Evolutionary conservation across 2,888 invertebrate species (phyloP).

Genomic region (Amaurobius ferox): DNA sequence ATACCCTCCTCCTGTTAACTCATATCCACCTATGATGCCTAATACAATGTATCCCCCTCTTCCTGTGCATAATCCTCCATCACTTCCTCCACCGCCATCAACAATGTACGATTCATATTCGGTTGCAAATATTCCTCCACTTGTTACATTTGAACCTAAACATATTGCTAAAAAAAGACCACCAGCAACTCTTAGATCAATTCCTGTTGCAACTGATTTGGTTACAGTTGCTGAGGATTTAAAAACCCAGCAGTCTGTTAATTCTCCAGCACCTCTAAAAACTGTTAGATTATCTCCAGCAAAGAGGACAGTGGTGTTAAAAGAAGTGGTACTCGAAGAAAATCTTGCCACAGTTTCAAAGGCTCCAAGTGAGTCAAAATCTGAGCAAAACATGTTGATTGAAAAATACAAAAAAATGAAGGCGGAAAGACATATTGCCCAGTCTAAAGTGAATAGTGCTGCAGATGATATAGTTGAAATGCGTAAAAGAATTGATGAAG

Average conservation of each 20-base stretch:
- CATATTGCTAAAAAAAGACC: background rate
- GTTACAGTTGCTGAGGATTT: too few species aligned
- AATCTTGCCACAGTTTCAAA: background rate
- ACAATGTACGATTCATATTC: background rate
- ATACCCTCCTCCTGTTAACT: too few species aligned
- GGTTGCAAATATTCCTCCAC: background rate
- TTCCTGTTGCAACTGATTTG: background rate
- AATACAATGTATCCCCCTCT: too few species aligned
- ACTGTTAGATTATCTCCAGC: too few species aligned
- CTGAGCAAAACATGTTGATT: background rate
- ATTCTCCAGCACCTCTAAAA: too few species aligned
- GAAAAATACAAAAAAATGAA: background rate
- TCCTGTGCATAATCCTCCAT: too few species aligned
- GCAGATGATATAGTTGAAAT: background rate
- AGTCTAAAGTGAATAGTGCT: background rate
- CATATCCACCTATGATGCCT: too few species aligned
- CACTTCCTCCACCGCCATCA: too few species aligned
- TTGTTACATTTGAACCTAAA: background rate
- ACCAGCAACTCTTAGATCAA: background rate
- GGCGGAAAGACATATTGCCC: background rate
- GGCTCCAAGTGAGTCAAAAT: background rate
- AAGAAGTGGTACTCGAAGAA: background rate
- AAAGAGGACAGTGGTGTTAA: background rate
- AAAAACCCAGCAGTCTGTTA: too few species aligned
- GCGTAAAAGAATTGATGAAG: background rate